Evolutionary conservation across 2,888 invertebrate species (phyloP), one percentile per base, ranked within the genome.

Genomic region (Lissocephala sabroskyi): DNA sequence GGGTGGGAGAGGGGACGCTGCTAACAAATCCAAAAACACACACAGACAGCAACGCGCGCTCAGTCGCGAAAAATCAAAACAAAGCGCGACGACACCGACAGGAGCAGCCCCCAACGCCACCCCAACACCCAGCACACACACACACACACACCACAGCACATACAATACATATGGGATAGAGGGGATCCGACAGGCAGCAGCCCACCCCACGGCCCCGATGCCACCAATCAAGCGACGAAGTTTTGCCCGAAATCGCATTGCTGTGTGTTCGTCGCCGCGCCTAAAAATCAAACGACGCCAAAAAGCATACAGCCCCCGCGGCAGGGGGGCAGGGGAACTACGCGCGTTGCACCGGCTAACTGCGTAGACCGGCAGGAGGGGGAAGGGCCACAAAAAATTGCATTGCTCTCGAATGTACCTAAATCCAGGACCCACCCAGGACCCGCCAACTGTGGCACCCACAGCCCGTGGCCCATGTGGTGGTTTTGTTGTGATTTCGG

Each of bases 41-140:
- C 51, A 55, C 46, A 51, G 41, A 46, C 23, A 62, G 56, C 56
- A 52, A 56, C 59, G 61, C 54, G 65, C 63, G 61, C 65, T 60
- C 62, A 62, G 65, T 60, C 70, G 63, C 75, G 77, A 76, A 73
- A 68, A 74, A 79, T 76, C 77, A 78, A 71, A 79, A 76, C 77
- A 74, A 73, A 77, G 65, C 76, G 73, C 64, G 60, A 56, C 62
- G 59, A 67, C 59, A 60, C 50, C 52, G 58, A 52, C 51, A 44
- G 50, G 52, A 43, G 43, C 47, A 45, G 48, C 53, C 29, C 52
- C 46, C 36, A 49, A 51, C 51, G 45, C 35, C 47, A 49, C 52
- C 45, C 47, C 49, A 52, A 48, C 30, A 43, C 36, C 48, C 30
- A 32, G 36, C 42, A 45, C 41, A 49, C 45, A 45, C 41, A 44